Percentiles rank a stretch among this genome's conserved stretches.
Conservation (phyloP, 2,888 invertebrate genomes). For the Sclerodermus sp. region DNA sequence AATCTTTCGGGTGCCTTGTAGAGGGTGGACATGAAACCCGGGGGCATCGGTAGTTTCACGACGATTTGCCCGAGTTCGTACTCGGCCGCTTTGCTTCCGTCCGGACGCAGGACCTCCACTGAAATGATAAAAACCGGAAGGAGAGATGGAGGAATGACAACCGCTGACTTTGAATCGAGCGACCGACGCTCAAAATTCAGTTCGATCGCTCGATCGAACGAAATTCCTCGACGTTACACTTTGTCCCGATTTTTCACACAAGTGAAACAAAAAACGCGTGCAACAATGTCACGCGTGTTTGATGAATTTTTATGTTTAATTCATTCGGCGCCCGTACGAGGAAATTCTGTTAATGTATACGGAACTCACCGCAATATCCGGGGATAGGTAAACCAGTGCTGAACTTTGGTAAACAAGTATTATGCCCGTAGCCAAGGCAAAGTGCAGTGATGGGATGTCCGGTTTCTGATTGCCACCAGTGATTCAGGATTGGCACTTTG, state of each 20-base stretch:
- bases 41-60: slow-evolving; percentile 83
- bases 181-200: too few relatives aligned
- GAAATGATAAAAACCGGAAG: too few relatives aligned
- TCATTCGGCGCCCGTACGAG: too few relatives aligned
- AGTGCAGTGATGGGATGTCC: slow-evolving; percentile 88
- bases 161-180: too few relatives aligned
- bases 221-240: too few relatives aligned
- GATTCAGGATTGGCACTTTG: slow-evolving; percentile 79
- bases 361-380: background rate
- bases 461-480: slow-evolving; percentile 98
- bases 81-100: slow-evolving; percentile 69
- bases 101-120: slow-evolving; percentile 70
- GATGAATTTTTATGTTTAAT: too few relatives aligned
- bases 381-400: slow-evolving; percentile 86
- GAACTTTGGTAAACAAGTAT: slow-evolving; percentile 70
- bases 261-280: too few relatives aligned
- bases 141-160: too few relatives aligned
- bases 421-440: slow-evolving; percentile 76
- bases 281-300: too few relatives aligned
- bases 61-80: slow-evolving; percentile 83
- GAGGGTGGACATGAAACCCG: slow-evolving; percentile 82
- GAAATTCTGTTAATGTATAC: background rate
- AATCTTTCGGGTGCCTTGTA: slow-evolving; percentile 81
- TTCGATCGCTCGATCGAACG: too few relatives aligned
- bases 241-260: too few relatives aligned